Conservation (phyloP, 1,140 invertebrate genomes). For the Drosophila ficusphila region DNA sequence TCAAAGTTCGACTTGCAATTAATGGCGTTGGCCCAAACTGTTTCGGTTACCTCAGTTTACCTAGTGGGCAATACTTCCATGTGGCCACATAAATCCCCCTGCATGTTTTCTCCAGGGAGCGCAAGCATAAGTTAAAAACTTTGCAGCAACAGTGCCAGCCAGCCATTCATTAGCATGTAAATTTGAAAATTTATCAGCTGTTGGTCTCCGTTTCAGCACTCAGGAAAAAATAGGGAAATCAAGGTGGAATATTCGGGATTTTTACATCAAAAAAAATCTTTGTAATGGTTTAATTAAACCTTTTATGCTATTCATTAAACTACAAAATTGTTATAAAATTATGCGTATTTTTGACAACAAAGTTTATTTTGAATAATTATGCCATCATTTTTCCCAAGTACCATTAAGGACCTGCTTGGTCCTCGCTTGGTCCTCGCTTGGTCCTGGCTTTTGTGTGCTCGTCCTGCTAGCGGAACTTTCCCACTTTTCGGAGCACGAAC, state of each 20-base stretch:
- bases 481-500: slow-evolving; percentile 17
- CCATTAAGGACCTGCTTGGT: neutral
- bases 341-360: too few relatives aligned
- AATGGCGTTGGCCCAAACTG: slow-evolving; percentile 35
- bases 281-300: neutral
- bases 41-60: slow-evolving; percentile 33
- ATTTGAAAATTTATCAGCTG: slow-evolving; percentile 70
- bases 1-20: slow-evolving; percentile 69
- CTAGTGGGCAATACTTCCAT: slow-evolving; percentile 2
- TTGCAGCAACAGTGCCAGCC: slow-evolving; percentile 35
- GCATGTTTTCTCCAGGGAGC: slow-evolving; percentile 6
- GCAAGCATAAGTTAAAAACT: slow-evolving; percentile 45
- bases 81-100: slow-evolving; percentile 20
- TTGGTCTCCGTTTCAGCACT: slow-evolving; percentile 6
- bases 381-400: slow-evolving; percentile 1
- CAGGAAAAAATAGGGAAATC: neutral
- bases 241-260: too few relatives aligned
- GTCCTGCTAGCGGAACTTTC: slow-evolving; percentile 18
- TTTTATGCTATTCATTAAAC: too few relatives aligned
- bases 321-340: too few relatives aligned
- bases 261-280: neutral
- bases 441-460: slow-evolving; percentile 2
- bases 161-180: slow-evolving; percentile 72
- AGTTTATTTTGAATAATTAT: too few relatives aligned
- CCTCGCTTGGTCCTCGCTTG: neutral